Conservation (phyloP, 2,888 invertebrate genomes). For the Tipula confusa region DNA sequence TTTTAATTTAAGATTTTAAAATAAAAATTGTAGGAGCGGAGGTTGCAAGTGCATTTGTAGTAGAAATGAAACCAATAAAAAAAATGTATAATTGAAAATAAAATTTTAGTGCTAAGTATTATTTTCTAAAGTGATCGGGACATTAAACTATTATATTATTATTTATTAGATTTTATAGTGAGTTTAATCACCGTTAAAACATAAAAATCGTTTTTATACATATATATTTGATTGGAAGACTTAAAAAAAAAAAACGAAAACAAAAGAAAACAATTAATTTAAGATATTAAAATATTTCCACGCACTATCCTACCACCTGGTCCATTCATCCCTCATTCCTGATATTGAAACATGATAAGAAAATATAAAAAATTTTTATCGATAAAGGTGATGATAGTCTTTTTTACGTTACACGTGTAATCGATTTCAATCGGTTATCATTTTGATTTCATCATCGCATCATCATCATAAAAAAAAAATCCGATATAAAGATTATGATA, state of each 20-base stretch:
- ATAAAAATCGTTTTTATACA: neutral
- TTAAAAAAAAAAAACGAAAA: neutral
- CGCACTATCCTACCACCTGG: too few relatives aligned
- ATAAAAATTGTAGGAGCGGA: neutral
- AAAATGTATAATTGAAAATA: neutral
- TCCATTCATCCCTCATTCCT: too few relatives aligned
- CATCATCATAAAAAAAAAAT: constrained; percentile 8
- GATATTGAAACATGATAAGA: neutral
- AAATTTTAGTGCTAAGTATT: neutral
- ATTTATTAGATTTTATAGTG: neutral
- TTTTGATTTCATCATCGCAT: neutral
- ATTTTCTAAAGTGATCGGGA: neutral
- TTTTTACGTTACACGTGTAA: constrained; percentile 25
- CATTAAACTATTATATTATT: neutral
- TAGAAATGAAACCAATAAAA: neutral
- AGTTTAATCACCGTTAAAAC: neutral
- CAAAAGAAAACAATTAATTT: neutral
- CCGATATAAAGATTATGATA: neutral
- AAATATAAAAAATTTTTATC: neutral
- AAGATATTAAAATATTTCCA: neutral
- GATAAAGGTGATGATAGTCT: neutral
- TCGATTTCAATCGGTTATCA: neutral
- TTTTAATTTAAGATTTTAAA: neutral
- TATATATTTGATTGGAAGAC: neutral
- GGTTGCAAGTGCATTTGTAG: neutral